Evolutionary conservation across 2,888 invertebrate species (phyloP).

Genomic region (Caenorhabditis plicata): DNA sequence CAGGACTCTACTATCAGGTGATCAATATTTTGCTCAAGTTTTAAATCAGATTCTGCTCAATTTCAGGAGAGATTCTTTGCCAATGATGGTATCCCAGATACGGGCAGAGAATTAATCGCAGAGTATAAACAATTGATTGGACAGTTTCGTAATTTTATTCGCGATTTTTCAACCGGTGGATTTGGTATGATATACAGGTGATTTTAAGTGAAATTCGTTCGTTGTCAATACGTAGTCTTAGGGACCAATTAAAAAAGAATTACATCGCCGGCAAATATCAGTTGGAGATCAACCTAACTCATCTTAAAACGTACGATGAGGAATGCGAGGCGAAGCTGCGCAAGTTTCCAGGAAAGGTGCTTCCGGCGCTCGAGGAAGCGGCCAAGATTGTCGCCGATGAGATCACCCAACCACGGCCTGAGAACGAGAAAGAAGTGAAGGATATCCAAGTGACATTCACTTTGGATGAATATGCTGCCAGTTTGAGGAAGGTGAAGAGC

Average conservation of each 20-base stretch:
- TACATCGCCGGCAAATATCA: constrained; percentile 86
- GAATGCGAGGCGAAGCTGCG: constrained; percentile 84
- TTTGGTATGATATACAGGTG: constrained; percentile 92
- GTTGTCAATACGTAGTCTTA: constrained; percentile 66
- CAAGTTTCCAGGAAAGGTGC: constrained; percentile 87
- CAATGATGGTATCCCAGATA: constrained; percentile 59
- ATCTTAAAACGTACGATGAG: constrained; percentile 85
- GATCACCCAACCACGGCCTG: constrained; percentile 86
- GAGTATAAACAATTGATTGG: constrained; percentile 74
- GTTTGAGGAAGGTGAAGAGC: constrained; percentile 72
- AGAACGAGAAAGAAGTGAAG: constrained; percentile 83
- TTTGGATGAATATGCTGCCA: constrained; percentile 54
- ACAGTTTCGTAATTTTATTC: constrained; percentile 89
- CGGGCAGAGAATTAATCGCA: constrained; percentile 56
- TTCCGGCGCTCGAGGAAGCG: constrained; percentile 92
- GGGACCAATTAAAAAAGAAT: constrained; percentile 88
- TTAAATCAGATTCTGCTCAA: background rate
- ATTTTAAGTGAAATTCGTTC: background rate
- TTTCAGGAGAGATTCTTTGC: constrained; percentile 55
- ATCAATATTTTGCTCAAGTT: background rate
- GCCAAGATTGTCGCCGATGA: constrained; percentile 95
- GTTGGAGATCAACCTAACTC: constrained; percentile 88
- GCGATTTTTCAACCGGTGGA: constrained; percentile 91
- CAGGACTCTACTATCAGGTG: constrained; percentile 60
- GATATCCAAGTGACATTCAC: constrained; percentile 79